phyloP scores from a whole-genome alignment of 2,113 vertebrate species.

The Stigmatopora argus region DNA sequence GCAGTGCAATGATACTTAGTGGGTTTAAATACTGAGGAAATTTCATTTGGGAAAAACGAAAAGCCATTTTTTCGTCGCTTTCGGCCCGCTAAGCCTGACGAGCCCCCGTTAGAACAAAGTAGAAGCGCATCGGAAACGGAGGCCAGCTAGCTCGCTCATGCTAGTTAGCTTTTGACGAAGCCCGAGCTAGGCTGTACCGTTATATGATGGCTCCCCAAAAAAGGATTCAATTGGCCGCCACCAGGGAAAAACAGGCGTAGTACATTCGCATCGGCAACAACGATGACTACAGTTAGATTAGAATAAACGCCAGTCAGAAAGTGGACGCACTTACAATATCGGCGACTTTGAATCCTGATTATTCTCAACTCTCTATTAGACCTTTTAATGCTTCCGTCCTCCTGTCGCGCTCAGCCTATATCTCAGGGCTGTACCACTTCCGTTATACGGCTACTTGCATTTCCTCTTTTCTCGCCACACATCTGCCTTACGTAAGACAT shows the following conservation, averaged over 20 bases:
- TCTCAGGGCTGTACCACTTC: slow-evolving; percentile 77
- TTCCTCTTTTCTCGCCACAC: slow-evolving; percentile 59
- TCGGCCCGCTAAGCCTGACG: slow-evolving; percentile 43
- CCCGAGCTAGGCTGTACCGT: slow-evolving; percentile 26
- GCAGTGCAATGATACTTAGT: background rate
- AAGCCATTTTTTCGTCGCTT: background rate
- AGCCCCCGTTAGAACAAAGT: slow-evolving; percentile 66
- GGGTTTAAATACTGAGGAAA: background rate
- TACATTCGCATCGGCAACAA: background rate
- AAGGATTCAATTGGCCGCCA: slow-evolving; percentile 21
- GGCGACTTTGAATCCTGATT: slow-evolving; percentile 63
- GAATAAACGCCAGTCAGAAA: background rate
- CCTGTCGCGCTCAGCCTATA: slow-evolving; percentile 68
- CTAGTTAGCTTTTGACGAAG: slow-evolving; percentile 40
- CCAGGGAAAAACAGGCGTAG: slow-evolving; percentile 1
- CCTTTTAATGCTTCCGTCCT: slow-evolving; percentile 66
- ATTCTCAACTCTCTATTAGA: slow-evolving; percentile 53
- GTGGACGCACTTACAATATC: slow-evolving; percentile 64
- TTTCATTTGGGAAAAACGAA: slow-evolving; percentile 11
- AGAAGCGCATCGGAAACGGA: slow-evolving; percentile 57
- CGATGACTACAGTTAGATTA: background rate
- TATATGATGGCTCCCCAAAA: slow-evolving; percentile 40
- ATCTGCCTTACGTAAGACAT: slow-evolving; percentile 60
- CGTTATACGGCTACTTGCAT: slow-evolving; percentile 69
- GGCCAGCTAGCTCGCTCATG: slow-evolving; percentile 12